phyloP scores from a whole-genome alignment of 2,888 invertebrate genomes.

The Ferrisia virgata region DNA sequence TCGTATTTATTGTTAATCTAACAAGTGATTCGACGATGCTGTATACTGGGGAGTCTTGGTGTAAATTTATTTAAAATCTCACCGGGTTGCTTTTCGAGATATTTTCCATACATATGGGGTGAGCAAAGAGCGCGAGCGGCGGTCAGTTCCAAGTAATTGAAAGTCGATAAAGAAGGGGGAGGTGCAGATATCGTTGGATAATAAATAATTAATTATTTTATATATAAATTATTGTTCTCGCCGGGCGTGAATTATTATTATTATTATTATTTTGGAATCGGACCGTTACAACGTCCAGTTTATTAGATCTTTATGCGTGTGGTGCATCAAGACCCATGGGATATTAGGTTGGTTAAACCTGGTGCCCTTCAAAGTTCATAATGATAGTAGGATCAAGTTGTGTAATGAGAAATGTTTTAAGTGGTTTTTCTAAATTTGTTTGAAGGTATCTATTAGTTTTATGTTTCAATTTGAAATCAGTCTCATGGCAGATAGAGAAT shows the following conservation, averaged over 20 bases:
- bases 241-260: not conserved
- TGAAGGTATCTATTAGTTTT: no score
- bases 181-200: not conserved
- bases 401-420: no score
- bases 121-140: no score
- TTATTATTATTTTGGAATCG: no score
- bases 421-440: no score
- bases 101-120: no score
- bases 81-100: not conserved
- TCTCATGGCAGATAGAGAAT: no score
- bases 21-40: not conserved
- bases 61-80: not conserved
- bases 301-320: not conserved
- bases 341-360: not conserved
- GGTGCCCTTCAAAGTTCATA: not conserved
- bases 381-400: not conserved
- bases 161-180: not conserved
- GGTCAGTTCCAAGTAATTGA: not conserved
- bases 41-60: not conserved
- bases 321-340: not conserved
- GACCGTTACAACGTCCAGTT: not conserved
- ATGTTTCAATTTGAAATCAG: no score
- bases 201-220: not conserved
- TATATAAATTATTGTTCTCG: not conserved
- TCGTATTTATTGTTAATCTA: not conserved